Evolutionary conservation across 2,797 vertebrate species (phyloP), one percentile per base, ranked within the genome.

Genomic region (Agapornis canus): DNA sequence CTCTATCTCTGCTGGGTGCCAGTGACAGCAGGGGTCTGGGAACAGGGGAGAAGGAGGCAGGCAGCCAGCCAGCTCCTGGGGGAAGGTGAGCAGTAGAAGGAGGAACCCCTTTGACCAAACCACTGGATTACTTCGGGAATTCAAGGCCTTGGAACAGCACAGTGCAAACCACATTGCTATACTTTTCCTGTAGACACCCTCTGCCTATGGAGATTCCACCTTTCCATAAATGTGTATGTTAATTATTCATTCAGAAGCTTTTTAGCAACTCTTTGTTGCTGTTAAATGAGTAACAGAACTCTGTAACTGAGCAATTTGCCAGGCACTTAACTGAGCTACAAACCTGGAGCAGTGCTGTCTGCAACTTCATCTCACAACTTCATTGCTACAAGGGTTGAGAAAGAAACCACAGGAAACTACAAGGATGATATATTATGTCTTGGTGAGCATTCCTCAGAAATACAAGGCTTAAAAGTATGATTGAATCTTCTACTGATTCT

Each of bases 181-280:
- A 86, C 69, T 83, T 84, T 29, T 79, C 79, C 56, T 49, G 37
- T 5, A 39, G 18, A 71, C 11, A n/a, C 2, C 39, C 11, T 66
- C 21, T 32, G 25, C 23, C 26, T 40, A 71, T 32, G 70, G 60
- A 92, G 71, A 71, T 40, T 70, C 23, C 60, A 60, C 2, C 0
- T 79, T 80, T 82, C 54, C 21, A 32, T 23, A 56, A 32, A 56
- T 32, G 54, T 56, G 6, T 15, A 42, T 1, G 7, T 82, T 52
- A 76, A 73, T 91, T 87, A 93, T 90, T 95, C n/a, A 87, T 84
- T 70, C 37, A 45, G 75, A 71, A 57, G 52, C 40, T 73, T 86
- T 92, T 92, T 70, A 89, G 40, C 52, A 92, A 56, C 21, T 42
- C 43, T 82, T 81, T 59, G 57, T 35, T 72, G 37, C 80, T 72